phyloP scores from a whole-genome alignment of 2,113 vertebrate species.

The Cyanocitta stelleri region DNA sequence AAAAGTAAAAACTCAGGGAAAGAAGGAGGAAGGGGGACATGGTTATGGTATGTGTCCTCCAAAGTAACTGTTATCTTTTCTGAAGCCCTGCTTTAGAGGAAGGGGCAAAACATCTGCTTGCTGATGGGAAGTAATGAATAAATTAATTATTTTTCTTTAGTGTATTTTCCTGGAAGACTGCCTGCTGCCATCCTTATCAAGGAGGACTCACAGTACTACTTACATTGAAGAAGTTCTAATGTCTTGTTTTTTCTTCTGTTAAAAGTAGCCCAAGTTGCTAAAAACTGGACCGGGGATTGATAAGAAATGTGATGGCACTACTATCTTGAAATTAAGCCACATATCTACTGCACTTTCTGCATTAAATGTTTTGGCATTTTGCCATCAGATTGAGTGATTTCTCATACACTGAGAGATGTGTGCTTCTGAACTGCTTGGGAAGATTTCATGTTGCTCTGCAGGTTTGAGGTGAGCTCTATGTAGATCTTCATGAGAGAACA shows the following conservation, averaged over 20 bases:
- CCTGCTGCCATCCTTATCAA: not conserved
- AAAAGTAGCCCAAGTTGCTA: not conserved
- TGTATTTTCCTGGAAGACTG: not conserved
- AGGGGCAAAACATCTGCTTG: not conserved
- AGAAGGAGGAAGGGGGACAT: not conserved
- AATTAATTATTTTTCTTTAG: not conserved
- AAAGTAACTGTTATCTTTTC: not conserved
- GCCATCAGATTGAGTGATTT: too few species aligned
- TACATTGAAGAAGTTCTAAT: not conserved
- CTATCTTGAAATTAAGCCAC: not conserved
- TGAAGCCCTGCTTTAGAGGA: not conserved
- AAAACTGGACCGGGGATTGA: not conserved
- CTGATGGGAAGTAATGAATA: not conserved
- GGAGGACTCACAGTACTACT: not conserved
- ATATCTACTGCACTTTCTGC: not conserved
- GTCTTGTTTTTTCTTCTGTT: not conserved
- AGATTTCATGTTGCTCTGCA: not conserved
- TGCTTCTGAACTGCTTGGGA: not conserved
- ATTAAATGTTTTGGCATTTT: not conserved
- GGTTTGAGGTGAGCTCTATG: not conserved
- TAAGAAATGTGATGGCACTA: not conserved
- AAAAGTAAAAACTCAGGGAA: not conserved
- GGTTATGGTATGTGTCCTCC: not conserved
- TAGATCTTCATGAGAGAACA: not conserved
- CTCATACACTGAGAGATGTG: accelerated